These are phyloP conservation scores for Drosophila melanogaster DNA, from an alignment of 1,140 invertebrate species.

Conservation along the genomic window DNA sequence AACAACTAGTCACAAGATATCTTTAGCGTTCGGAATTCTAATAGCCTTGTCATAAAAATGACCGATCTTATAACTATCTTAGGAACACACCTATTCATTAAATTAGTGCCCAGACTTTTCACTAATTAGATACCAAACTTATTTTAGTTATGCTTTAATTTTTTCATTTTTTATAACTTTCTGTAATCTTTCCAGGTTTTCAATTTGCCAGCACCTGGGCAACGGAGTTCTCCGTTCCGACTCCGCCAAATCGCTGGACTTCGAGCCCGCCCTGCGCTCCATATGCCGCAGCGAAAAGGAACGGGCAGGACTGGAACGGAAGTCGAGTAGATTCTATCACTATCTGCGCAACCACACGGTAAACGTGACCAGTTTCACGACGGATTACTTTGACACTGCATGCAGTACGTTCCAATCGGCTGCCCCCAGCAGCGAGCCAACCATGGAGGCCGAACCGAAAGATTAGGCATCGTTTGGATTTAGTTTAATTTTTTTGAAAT, in stretches of 20 bases:
- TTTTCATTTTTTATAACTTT: not conserved
- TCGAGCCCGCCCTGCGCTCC: slow-evolving; percentile 86
- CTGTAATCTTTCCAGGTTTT: slow-evolving; percentile 13
- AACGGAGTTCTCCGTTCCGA: slow-evolving; percentile 51
- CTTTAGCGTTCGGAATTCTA: not conserved
- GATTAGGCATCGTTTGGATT: not conserved
- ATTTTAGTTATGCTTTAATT: no score
- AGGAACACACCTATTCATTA: slow-evolving; percentile 12
- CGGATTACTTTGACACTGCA: slow-evolving; percentile 60
- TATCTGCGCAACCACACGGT: slow-evolving; percentile 85
- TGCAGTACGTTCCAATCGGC: slow-evolving; percentile 55
- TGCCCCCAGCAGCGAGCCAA: not conserved
- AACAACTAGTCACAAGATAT: not conserved
- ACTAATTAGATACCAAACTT: not conserved
- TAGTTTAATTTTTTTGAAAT: slow-evolving; percentile 24
- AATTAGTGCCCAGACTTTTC: not conserved
- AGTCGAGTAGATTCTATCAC: slow-evolving; percentile 86
- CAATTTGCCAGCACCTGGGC: slow-evolving; percentile 52
- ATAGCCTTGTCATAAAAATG: not conserved
- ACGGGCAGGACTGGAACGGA: slow-evolving; percentile 86
- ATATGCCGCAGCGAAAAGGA: slow-evolving; percentile 86
- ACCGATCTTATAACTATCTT: slow-evolving; percentile 5
- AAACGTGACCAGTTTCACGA: slow-evolving; percentile 60
- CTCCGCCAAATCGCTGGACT: slow-evolving; percentile 84
- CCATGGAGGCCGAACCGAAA: slow-evolving; percentile 6